Conservation (phyloP, 2,113 vertebrate species). For the Atractosteus spatula region DNA sequence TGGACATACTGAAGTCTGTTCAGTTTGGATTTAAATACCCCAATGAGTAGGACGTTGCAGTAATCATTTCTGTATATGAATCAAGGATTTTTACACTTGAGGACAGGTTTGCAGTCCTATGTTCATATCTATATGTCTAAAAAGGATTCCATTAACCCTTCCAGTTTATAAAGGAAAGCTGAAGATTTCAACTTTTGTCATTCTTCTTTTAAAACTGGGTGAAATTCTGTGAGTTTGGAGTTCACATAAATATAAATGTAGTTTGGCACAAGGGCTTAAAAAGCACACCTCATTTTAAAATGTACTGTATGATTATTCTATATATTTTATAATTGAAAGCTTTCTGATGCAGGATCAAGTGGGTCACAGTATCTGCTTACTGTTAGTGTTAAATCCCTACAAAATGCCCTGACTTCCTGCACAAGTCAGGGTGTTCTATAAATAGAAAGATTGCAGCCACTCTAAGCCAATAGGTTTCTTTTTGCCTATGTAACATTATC, state of each 20-base stretch:
- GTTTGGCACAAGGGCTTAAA: neutral
- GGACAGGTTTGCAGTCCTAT: no score
- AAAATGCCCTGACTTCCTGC: constrained; percentile 46
- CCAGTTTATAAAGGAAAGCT: neutral
- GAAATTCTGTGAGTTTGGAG: neutral
- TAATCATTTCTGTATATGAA: no score
- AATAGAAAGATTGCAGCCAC: constrained; percentile 37
- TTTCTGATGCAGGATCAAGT: constrained; percentile 41
- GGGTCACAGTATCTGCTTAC: constrained; percentile 52
- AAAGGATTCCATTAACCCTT: neutral
- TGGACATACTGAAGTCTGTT: no score
- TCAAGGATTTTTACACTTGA: no score
- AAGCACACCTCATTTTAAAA: constrained; percentile 28
- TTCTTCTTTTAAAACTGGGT: no score
- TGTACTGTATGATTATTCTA: constrained; percentile 32
- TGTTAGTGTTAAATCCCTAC: constrained; percentile 45
- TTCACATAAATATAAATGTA: neutral
- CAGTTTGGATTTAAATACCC: no score
- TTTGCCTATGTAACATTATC: constrained; percentile 37
- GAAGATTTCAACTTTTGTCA: neutral
- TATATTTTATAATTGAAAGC: constrained; percentile 45
- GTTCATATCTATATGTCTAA: neutral
- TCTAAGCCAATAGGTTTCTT: constrained; percentile 35
- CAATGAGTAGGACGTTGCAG: no score
- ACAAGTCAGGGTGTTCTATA: constrained; percentile 42